phyloP scores from a whole-genome alignment of 2,113 vertebrate genomes.

The Bubo bubo region DNA sequence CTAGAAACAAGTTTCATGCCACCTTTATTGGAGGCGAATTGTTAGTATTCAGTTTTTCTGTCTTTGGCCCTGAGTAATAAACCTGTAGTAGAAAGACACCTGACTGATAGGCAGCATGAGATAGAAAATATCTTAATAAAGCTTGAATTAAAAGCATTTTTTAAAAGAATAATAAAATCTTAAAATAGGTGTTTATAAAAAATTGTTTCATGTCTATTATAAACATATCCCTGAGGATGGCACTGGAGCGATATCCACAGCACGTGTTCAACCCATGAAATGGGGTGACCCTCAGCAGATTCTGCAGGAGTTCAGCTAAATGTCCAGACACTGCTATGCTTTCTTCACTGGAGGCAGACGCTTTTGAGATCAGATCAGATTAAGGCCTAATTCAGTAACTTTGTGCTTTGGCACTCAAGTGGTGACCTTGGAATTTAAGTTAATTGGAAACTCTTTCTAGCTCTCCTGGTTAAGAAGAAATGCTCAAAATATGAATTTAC shows the following conservation, averaged over 20 bases:
- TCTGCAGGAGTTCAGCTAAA: background rate
- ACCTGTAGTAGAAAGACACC: background rate
- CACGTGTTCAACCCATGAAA: background rate
- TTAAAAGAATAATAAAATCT: background rate
- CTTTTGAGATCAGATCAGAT: background rate
- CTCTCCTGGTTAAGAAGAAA: background rate
- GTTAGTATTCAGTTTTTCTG: background rate
- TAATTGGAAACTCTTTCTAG: background rate
- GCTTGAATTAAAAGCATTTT: background rate
- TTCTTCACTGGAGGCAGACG: background rate
- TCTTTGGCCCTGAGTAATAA: background rate
- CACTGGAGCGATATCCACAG: background rate
- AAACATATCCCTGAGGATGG: background rate
- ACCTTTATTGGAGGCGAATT: background rate
- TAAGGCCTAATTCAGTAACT: background rate
- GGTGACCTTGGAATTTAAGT: background rate
- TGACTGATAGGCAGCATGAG: background rate
- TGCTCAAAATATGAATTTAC: background rate
- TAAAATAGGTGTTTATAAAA: background rate
- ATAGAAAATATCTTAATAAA: background rate
- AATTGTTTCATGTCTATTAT: background rate
- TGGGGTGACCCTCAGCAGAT: background rate
- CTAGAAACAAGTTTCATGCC: background rate
- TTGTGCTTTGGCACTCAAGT: background rate
- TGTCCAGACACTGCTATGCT: background rate